Evolutionary conservation across 2,797 vertebrate genomes (phyloP), one percentile per base, ranked within the genome.

Genomic region (Notoglanidium macrostoma): DNA sequence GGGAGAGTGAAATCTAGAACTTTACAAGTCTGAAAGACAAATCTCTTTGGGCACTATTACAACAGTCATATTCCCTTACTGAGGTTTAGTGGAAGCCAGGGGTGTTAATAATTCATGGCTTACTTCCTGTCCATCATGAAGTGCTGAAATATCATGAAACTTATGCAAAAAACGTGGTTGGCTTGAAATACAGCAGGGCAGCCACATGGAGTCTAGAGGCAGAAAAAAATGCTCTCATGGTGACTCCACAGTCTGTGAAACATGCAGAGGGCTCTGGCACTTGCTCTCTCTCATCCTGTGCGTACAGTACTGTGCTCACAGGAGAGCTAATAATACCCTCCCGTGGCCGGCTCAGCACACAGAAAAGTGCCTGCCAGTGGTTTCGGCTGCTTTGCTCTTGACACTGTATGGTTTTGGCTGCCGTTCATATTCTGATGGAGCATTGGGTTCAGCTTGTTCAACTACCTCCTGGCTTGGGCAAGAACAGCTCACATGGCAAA

Each of bases 161-260:
- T 89, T 79, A 85, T 87, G 90, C 89, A 87, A 88, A 91, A 86
- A 84, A 90, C 63, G 84, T 21, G 88, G 90, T 90, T 57, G 21
- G 86, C 76, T 80, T 82, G 85, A 91, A 87, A 90, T 86, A 87
- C 86, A 85, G 87, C 59, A 86, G 63, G 67, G 51, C 84, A 87
- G 86, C 89, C 85, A 76, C 87, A 90, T 90, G 89, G 88, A 89
- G 84, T 88, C 88, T 85, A 86, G 67, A 90, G 77, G 35, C 80
- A 79, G 86, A 83, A 91, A 91, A 92, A 91, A 92, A 90, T 85
- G 85, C 87, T 85, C 90, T 93, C 94, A 93, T 85, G 5, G 91
- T 95, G 94, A 94, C 92, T 94, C 93, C 89, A 90, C 93, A 93
- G 91, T 93, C 91, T 93, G 88, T 55, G 84, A 87, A 90, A 88